Base-by-base conservation (phyloP, 1,140 invertebrate species). In the Leptinotarsa undecemlineata region DNA sequence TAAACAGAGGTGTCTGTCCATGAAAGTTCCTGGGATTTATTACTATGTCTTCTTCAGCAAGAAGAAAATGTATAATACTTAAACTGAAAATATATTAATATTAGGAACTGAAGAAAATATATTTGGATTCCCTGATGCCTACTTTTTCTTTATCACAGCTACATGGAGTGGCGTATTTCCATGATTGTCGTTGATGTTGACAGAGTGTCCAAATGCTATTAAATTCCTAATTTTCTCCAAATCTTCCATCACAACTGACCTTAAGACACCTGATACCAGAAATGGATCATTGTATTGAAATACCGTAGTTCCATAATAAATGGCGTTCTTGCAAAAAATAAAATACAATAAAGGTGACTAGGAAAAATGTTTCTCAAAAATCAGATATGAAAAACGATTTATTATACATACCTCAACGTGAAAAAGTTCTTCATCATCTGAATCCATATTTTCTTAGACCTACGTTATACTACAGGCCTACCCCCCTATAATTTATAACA, bases 181-280 rank as follows among this genome's bases (percentile, higher is more conserved):
- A 74, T 78, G 61, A 48, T 76, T 76, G 67, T 76, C 77, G 15
- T 76, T 78, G 19, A 78, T 68, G 69, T 78, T 78, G 48, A 75
- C 20, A 23, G 74, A 75, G 23, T 72, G 68, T 23, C 76, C 76
- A 20, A 13, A 15, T 57, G 19, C 13, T 15, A 75, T 15, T 23
- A 75, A 48, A 2, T 48, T 2, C 47, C 73, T 77, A n/a, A 77
- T 60, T 73, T 63, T 72, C 0, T 66, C 62, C 51, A 77, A 47
- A 71, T 75, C 68, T 72, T 48, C 67, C 51, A 70, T 57, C 3
- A 70, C 66, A 21, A 77, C 76, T 33, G 73, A 70, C 60, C 63
- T 68, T 6, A 75, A 26, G 48, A 77, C 47, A 33, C 76, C 76
- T 66, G 61, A 71, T 20, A 74, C 68, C 26, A 68, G 51, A n/a